Conservation (phyloP, 2,113 vertebrate genomes). For the Nannospalax galili region DNA sequence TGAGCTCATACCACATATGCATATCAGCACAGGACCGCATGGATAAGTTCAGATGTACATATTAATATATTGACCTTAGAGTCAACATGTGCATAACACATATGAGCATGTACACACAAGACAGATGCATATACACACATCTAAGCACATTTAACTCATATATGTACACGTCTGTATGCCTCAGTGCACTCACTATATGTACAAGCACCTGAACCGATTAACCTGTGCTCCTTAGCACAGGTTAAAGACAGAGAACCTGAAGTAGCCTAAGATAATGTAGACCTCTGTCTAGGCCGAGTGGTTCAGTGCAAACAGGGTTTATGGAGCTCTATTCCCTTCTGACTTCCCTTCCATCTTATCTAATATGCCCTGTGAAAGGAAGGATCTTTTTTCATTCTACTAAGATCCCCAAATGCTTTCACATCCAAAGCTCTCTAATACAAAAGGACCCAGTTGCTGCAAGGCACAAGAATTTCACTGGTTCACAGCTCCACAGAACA, state of each 20-base stretch:
- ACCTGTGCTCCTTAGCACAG: not conserved
- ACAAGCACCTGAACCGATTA: not conserved
- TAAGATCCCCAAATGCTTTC: slow-evolving; percentile 78
- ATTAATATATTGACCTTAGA: not conserved
- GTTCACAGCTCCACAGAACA: slow-evolving; percentile 53
- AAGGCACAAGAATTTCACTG: slow-evolving; percentile 62
- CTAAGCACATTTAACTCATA: not conserved
- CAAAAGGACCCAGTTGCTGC: slow-evolving; percentile 76
- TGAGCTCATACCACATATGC: not conserved
- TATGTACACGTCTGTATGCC: not conserved
- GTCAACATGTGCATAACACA: not conserved
- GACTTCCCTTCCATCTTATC: slow-evolving; percentile 73
- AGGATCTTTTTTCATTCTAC: slow-evolving; percentile 74
- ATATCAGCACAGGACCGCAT: not conserved
- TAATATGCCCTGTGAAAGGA: slow-evolving; percentile 66
- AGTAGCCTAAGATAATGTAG: slow-evolving; percentile 24
- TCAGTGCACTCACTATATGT: not conserved
- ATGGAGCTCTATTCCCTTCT: slow-evolving; percentile 38
- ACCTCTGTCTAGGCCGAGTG: slow-evolving; percentile 2
- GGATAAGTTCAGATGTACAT: not conserved
- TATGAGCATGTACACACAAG: not conserved
- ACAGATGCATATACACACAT: not conserved
- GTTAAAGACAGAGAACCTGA: not conserved
- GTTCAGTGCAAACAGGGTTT: slow-evolving; percentile 39
- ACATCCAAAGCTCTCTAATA: slow-evolving; percentile 78